Evolutionary conservation across 2,113 vertebrate species (phyloP).

Genomic region (Athene noctua): DNA sequence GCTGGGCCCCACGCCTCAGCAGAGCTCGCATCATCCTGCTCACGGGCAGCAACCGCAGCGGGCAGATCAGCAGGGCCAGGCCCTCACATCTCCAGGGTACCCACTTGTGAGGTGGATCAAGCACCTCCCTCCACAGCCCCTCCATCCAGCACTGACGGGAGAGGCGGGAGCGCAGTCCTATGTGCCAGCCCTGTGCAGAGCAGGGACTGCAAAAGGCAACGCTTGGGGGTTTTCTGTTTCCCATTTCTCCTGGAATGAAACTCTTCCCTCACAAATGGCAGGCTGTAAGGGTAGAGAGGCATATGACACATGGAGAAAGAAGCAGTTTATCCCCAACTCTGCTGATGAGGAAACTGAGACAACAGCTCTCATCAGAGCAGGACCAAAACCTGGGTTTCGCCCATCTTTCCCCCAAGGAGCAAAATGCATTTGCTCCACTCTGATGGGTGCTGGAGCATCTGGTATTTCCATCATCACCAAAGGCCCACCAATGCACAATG

Average conservation of each 20-base stretch:
- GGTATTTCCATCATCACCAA: neutral
- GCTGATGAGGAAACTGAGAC: neutral
- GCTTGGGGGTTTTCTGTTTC: neutral
- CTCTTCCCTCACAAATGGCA: neutral
- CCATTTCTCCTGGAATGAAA: neutral
- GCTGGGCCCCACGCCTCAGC: neutral
- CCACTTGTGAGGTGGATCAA: fast-evolving
- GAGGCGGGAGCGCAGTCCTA: fast-evolving
- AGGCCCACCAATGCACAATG: neutral
- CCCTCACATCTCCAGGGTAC: neutral
- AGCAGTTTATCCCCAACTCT: neutral
- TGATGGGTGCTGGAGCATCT: neutral
- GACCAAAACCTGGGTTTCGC: neutral
- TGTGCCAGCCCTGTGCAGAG: neutral
- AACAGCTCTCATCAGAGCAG: neutral
- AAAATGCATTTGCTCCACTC: neutral
- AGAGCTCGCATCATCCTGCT: neutral
- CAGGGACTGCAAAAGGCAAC: neutral
- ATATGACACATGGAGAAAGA: neutral
- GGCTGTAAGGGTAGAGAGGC: neutral
- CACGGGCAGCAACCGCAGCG: fast-evolving
- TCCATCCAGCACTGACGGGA: neutral
- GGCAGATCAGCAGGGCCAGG: neutral
- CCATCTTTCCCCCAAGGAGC: neutral
- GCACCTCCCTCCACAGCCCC: neutral